Evolutionary conservation across 1,140 invertebrate genomes (phyloP), one percentile per base, ranked within the genome.

Genomic region (Leptopilina clavipes): DNA sequence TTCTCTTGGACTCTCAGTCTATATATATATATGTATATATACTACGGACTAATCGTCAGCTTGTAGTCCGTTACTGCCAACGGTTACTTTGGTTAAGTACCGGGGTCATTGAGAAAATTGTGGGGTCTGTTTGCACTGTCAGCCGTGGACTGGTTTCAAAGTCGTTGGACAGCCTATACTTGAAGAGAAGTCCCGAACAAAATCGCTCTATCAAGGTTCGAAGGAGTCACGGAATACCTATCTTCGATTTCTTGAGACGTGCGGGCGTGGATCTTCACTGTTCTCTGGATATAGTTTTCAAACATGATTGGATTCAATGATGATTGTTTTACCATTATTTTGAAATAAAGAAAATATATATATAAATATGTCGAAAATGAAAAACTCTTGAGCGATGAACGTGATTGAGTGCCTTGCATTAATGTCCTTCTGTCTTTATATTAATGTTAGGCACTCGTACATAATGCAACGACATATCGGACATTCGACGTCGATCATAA

Each of bases 81-180:
- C 84, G 85, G 85, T 88, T 89, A 86, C 85, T 79, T 81, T 79
- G 82, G 72, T 86, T 86, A 86, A 88, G 86, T 82, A 86, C 86
- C 77, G 80, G 87, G 87, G 83, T 89, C 88, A 89, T 89, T 88
- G 86, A 88, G 88, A 89, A 88, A 88, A 89, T 89, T 89, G 88
- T 83, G 83, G 87, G 87, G 88, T 85, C 85, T 89, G 87, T 88
- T 88, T 88, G 86, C 82, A 87, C 87, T 89, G 88, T 88, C 87
- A 89, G 88, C 83, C 83, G 81, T 82, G 83, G 84, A 88, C 85
- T 88, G 86, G 83, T 89, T 89, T 89, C 84, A 87, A 76, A 25
- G 75, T 78, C 81, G 79, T 82, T 86, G 74, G 87, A 88, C 88
- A 89, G 86, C 84, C 86, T 89, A 86, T 89, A 89, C 86, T 89